A percentile compares a stretch with the other conserved stretches of the same genome.
Evolutionary conservation across 1,140 invertebrate species (phyloP).

Genomic region (Coenobita brevimanus): DNA sequence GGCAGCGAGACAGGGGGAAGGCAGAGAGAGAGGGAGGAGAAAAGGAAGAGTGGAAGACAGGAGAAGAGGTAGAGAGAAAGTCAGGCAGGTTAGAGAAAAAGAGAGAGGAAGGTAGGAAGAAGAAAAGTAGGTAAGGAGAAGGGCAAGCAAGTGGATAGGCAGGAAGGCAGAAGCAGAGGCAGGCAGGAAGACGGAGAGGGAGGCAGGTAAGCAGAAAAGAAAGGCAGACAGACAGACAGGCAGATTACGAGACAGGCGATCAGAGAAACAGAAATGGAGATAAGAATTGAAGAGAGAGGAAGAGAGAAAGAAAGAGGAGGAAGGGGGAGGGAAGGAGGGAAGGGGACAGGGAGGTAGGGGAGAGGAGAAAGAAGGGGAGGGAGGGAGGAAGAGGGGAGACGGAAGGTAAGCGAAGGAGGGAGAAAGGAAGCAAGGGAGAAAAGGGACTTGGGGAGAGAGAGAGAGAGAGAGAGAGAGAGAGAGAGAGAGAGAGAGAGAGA

Average conservation of each 20-base stretch:
- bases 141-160: too few relatives aligned
- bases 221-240: not conserved
- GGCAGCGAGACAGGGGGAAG: too few relatives aligned
- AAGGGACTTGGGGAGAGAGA: not conserved
- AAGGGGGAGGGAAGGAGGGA: too few relatives aligned
- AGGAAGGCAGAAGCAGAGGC: not conserved
- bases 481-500: slow-evolving; percentile 1
- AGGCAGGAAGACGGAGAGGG: not conserved
- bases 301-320: not conserved
- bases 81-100: too few relatives aligned
- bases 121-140: too few relatives aligned
- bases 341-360: too few relatives aligned
- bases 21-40: too few relatives aligned
- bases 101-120: too few relatives aligned
- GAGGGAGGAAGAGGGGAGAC: not conserved
- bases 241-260: not conserved
- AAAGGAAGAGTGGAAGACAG: too few relatives aligned
- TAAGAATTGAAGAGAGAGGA: not conserved
- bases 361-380: too few relatives aligned
- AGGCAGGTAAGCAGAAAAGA: too few relatives aligned
- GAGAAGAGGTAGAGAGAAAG: too few relatives aligned
- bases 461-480: not conserved
- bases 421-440: not conserved
- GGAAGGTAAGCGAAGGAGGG: not conserved
- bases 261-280: not conserved